A percentile compares a stretch with the other conserved stretches of the same genome.
Conservation (phyloP, 1,140 invertebrate genomes). For the Eciton burchellii region DNA sequence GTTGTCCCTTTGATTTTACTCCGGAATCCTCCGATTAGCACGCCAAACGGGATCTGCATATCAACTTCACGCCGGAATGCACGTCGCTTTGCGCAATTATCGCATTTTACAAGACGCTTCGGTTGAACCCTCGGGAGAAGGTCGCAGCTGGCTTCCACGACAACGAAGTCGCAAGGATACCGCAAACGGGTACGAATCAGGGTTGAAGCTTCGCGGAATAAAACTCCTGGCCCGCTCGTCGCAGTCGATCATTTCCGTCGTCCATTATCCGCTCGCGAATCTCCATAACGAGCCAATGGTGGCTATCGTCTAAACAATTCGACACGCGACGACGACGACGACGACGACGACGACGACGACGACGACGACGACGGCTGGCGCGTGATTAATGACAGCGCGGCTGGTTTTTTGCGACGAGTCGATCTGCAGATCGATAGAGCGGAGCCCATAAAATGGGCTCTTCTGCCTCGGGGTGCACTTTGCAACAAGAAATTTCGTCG, state of each 20-base stretch:
- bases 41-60: conserved; percentile 49
- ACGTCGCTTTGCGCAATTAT: no score
- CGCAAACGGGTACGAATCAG: neutral
- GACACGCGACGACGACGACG: conserved; percentile 4
- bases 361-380: neutral
- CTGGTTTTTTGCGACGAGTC: conserved; percentile 10
- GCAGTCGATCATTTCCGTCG: neutral
- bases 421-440: conserved; percentile 27
- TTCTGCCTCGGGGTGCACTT: conserved; percentile 17
- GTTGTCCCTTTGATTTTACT: conserved; percentile 55
- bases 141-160: neutral
- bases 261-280: neutral
- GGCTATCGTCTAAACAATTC: conserved; percentile 37
- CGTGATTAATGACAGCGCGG: conserved; percentile 38
- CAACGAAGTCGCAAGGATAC: neutral
- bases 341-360: conserved; percentile 7
- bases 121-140: conserved; percentile 1
- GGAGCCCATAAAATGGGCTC: neutral
- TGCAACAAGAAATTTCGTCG: conserved; percentile 66
- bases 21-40: conserved; percentile 42
- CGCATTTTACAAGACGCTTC: conserved; percentile 7
- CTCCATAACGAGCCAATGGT: neutral
- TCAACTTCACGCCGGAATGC: conserved; percentile 40
- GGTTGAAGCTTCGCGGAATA: neutral
- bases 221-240: neutral